Evolutionary conservation across 2,888 invertebrate genomes (phyloP).

Genomic region (Itoplectis maculator): DNA sequence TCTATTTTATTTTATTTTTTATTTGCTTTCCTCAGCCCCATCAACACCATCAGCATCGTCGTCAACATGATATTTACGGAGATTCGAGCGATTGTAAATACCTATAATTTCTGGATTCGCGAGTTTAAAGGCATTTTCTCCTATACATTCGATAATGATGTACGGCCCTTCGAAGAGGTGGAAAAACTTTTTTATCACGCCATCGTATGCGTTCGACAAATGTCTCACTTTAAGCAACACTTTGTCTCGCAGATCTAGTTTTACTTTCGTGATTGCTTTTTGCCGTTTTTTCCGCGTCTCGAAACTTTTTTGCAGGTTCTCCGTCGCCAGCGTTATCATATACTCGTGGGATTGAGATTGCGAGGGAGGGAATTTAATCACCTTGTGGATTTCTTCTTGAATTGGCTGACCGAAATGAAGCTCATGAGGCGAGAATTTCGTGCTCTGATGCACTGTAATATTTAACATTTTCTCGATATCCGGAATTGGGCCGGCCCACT

Average conservation of each 20-base stretch:
- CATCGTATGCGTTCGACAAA: conserved; percentile 27
- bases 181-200: conserved; percentile 38
- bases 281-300: neutral
- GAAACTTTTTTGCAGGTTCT: conserved; percentile 33
- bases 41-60: neutral
- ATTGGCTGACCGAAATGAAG: conserved; percentile 44
- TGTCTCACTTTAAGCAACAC: conserved; percentile 43
- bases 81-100: conserved; percentile 50
- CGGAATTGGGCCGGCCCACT: conserved; percentile 56
- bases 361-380: conserved; percentile 34
- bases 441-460: conserved; percentile 60
- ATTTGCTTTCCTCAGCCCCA: too few relatives aligned
- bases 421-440: conserved; percentile 54
- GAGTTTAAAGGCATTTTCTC: conserved; percentile 40
- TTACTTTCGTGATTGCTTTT: neutral
- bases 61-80: conserved; percentile 19
- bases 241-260: conserved; percentile 15
- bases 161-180: conserved; percentile 56
- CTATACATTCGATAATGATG: conserved; percentile 5
- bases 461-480: conserved; percentile 61
- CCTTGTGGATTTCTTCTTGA: conserved; percentile 28
- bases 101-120: conserved; percentile 3
- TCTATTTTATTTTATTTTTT: too few relatives aligned
- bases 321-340: conserved; percentile 39
- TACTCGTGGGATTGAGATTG: neutral